phyloP scores from a whole-genome alignment of 2,797 vertebrate genomes.

The Vespertilio murinus region DNA sequence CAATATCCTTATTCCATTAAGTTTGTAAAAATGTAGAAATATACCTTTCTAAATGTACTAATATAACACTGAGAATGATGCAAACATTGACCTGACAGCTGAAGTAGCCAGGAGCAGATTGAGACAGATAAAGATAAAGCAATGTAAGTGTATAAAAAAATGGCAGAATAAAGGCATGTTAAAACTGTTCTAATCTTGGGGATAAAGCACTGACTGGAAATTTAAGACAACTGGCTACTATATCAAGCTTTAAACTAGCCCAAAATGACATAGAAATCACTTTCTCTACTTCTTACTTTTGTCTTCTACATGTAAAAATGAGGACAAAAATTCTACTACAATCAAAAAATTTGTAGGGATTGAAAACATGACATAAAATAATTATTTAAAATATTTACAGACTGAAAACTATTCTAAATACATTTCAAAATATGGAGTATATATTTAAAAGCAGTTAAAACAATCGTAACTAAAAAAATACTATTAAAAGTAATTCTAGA shows the following conservation, averaged over 20 bases:
- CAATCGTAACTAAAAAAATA: background rate
- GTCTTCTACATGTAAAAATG: background rate
- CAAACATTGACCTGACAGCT: background rate
- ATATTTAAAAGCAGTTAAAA: background rate
- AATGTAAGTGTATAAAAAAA: background rate
- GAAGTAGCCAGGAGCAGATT: background rate
- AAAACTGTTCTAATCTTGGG: background rate
- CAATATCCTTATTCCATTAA: background rate
- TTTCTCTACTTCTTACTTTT: background rate
- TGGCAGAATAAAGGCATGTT: background rate
- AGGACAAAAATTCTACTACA: slow-evolving; percentile 4
- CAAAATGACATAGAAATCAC: background rate
- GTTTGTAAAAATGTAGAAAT: background rate
- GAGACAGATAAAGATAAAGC: background rate
- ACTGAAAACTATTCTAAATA: slow-evolving; percentile 24
- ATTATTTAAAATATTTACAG: background rate
- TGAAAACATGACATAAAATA: slow-evolving; percentile 27
- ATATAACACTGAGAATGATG: background rate
- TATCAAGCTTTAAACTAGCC: background rate
- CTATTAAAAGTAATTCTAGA: slow-evolving; percentile 40
- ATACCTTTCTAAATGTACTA: too few species aligned
- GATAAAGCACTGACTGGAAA: slow-evolving; percentile 16
- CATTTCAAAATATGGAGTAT: background rate
- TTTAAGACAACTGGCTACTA: background rate
- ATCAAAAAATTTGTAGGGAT: background rate